Conservation (phyloP, 1,140 invertebrate species). For the Aphaenogaster floridana region DNA sequence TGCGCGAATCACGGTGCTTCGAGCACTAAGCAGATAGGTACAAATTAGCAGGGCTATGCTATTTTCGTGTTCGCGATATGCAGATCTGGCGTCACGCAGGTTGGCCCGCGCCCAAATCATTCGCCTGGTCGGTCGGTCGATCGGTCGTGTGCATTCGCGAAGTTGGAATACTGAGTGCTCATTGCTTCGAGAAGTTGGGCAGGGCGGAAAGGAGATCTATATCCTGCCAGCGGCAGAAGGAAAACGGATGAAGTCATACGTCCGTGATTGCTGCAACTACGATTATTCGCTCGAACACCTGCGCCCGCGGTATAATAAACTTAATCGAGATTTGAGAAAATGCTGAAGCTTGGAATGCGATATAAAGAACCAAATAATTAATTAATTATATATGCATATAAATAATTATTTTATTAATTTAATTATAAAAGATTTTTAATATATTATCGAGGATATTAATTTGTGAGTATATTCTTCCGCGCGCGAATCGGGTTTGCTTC, state of each 20-base stretch:
- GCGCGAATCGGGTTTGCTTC: background rate
- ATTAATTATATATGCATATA: background rate
- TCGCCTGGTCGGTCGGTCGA: slow-evolving; percentile 8
- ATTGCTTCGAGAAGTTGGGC: slow-evolving; percentile 34
- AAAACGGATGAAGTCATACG: slow-evolving; percentile 51
- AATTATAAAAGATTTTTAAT: background rate
- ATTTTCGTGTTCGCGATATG: slow-evolving; percentile 73
- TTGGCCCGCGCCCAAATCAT: slow-evolving; percentile 71
- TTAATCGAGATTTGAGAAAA: slow-evolving; percentile 9
- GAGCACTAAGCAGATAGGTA: slow-evolving; percentile 65
- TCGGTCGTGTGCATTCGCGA: slow-evolving; percentile 37
- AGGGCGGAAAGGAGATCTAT: slow-evolving; percentile 39
- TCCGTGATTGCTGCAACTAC: background rate
- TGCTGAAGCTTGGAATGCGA: background rate
- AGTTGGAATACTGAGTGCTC: slow-evolving; percentile 59
- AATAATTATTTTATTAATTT: background rate
- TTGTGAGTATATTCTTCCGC: background rate
- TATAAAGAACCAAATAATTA: background rate
- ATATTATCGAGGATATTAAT: background rate
- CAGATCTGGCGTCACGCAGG: slow-evolving; percentile 65
- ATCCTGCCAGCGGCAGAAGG: slow-evolving; percentile 28
- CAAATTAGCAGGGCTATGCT: slow-evolving; percentile 69
- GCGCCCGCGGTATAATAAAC: background rate
- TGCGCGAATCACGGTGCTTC: slow-evolving; percentile 24
- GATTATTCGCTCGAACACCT: slow-evolving; percentile 47